Base-by-base conservation (phyloP, 1,140 invertebrate species). In the Asobara japonica region DNA sequence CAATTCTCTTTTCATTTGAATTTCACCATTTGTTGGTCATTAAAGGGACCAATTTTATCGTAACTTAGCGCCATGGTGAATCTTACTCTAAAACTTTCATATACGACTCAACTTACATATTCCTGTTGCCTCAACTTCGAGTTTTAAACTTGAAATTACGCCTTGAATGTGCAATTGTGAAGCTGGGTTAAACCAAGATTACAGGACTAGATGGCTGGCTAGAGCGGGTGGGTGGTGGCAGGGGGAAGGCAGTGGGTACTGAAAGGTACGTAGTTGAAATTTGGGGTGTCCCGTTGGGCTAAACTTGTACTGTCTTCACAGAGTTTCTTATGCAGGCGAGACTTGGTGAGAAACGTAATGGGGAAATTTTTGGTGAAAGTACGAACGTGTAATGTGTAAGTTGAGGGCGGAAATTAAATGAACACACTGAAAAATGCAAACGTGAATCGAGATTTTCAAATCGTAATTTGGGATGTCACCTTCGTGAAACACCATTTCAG, bases 101-200 rank as follows among this genome's bases (percentile, higher is more conserved):
- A 45, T 45, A 45, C 22, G 51, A 56, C 22, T 56, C 25, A 25
- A 22, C 51, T 36, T 36, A 11, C 31, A 36, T 36, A 36, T 36
- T 11, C 31, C 5, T 11, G 5, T 11, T 5, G 31, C 13, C 25
- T 56, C 11, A 56, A 56, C 25, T 56, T 56, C 51, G 25, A 56
- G 20, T 56, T 56, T 56, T 18, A 56, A 56, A 56, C 51, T 56
- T 56, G 20, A 27, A 27, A 6, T 22, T 56, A 18, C 51, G 18
- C n/a, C 41, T 16, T 4, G 41, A 45, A 16, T 45, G 41, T 45
- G 7, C 45, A 51, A 51, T 56, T 25, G 51, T 56, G 51, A 56
- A 56, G 51, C 51, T 6, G 51, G 51, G 51, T 56, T 56, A 56
- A 56, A 56, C 51, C 22, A 56, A 56, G 51, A 56, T 56, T 56